These are phyloP conservation scores for Spodoptera littoralis DNA, from an alignment of 2,888 invertebrate species.

Conservation along the genomic window DNA sequence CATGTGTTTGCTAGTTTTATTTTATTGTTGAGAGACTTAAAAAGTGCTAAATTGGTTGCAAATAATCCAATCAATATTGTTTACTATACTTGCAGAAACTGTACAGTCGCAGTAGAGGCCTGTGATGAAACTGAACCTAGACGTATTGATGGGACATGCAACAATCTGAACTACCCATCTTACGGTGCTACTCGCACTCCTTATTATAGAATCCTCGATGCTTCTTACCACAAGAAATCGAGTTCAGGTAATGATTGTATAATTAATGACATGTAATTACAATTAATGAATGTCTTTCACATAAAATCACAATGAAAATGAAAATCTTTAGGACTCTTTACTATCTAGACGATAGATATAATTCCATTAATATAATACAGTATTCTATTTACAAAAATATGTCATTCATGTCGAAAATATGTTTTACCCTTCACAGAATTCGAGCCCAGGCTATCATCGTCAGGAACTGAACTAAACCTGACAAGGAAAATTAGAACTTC, in stretches of 20 bases:
- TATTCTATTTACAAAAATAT: no score
- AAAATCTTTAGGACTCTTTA: no score
- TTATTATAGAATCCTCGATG: slow-evolving; percentile 56
- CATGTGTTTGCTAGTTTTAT: not conserved
- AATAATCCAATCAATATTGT: no score
- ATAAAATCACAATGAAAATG: no score
- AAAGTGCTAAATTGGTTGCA: no score
- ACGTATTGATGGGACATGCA: slow-evolving; percentile 70
- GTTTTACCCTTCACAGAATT: slow-evolving; percentile 19
- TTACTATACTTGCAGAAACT: slow-evolving; percentile 59
- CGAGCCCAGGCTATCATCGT: slow-evolving; percentile 12
- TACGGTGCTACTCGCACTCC: slow-evolving; percentile 66
- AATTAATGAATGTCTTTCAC: no score
- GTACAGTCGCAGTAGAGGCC: slow-evolving; percentile 58
- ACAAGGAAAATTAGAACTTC: slow-evolving; percentile 19
- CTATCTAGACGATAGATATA: not conserved
- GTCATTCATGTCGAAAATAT: no score
- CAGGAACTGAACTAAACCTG: slow-evolving; percentile 3
- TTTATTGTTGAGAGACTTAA: not conserved
- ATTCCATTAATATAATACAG: not conserved
- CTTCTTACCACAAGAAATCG: slow-evolving; percentile 51
- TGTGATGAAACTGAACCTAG: slow-evolving; percentile 65
- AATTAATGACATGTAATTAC: no score
- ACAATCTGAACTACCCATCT: slow-evolving; percentile 65
- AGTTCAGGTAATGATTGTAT: slow-evolving; percentile 51